Conservation (phyloP, 2,888 invertebrate genomes). For the Chydorus sphaericus region DNA sequence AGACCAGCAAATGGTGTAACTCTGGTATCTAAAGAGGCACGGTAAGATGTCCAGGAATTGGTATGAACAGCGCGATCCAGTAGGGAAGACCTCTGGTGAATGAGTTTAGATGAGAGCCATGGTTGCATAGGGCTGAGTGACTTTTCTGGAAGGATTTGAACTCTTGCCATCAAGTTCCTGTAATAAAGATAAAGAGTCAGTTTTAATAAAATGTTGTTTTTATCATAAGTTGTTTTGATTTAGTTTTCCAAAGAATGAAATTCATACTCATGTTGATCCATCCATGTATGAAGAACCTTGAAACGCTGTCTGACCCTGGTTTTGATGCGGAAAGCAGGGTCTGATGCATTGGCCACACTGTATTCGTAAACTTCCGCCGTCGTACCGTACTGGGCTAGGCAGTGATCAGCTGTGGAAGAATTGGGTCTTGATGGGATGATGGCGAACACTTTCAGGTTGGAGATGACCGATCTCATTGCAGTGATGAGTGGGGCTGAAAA, state of each 20-base stretch:
- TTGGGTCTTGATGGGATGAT: not conserved
- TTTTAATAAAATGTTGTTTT: too few relatives aligned
- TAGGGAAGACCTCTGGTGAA: not conserved
- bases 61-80: not conserved
- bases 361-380: slow-evolving; percentile 50
- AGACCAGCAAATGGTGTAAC: not conserved
- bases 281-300: slow-evolving; percentile 36
- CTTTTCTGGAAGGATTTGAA: not conserved
- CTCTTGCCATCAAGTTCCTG: not conserved
- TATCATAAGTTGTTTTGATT: too few relatives aligned
- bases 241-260: not conserved
- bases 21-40: not conserved
- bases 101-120: not conserved
- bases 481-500: not conserved
- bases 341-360: slow-evolving; percentile 34
- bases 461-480: not conserved
- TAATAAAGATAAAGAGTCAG: too few relatives aligned
- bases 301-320: slow-evolving; percentile 66
- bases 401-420: not conserved
- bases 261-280: slow-evolving; percentile 17
- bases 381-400: slow-evolving; percentile 32
- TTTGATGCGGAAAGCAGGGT: slow-evolving; percentile 45
- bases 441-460: not conserved
- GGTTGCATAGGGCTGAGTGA: slow-evolving; percentile 2
- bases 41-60: not conserved